phyloP scores from a whole-genome alignment of 2,888 invertebrate genomes.

The Pheosia tremula region DNA sequence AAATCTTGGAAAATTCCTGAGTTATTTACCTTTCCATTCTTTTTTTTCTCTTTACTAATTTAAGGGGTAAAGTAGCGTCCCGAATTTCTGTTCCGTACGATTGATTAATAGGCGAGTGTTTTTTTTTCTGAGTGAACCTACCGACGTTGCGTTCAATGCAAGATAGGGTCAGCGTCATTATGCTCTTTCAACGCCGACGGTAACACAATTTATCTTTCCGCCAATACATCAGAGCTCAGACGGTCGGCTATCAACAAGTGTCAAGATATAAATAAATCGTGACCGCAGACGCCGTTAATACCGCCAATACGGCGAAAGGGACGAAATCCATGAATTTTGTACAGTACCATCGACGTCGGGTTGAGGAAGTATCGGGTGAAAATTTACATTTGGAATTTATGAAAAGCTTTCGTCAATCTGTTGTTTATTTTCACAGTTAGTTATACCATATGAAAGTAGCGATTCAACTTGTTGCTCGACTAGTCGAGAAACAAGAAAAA shows the following conservation, averaged over 20 bases:
- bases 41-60: slow-evolving; percentile 12
- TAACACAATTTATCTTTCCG: slow-evolving; percentile 57
- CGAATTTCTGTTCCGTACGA: slow-evolving; percentile 15
- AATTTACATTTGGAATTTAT: slow-evolving; percentile 3
- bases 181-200: slow-evolving; percentile 48
- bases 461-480: too few relatives aligned
- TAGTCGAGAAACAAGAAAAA: too few relatives aligned
- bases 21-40: neutral
- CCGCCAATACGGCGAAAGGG: slow-evolving; percentile 23
- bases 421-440: too few relatives aligned
- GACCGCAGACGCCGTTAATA: slow-evolving; percentile 42
- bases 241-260: slow-evolving; percentile 76
- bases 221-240: slow-evolving; percentile 52
- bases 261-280: slow-evolving; percentile 66
- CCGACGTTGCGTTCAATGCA: slow-evolving; percentile 33
- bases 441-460: too few relatives aligned
- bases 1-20: neutral
- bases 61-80: slow-evolving; percentile 5
- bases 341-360: neutral
- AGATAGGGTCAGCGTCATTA: slow-evolving; percentile 42
- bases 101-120: slow-evolving; percentile 21
- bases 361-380: slow-evolving; percentile 6
- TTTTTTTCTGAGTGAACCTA: slow-evolving; percentile 23
- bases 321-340: slow-evolving; percentile 25
- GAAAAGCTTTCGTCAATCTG: slow-evolving; percentile 5